Evolutionary conservation across 30 jellyfish, hydroid and myxozoan species (phyloP).

Genomic region (Pelagia noctiluca): DNA sequence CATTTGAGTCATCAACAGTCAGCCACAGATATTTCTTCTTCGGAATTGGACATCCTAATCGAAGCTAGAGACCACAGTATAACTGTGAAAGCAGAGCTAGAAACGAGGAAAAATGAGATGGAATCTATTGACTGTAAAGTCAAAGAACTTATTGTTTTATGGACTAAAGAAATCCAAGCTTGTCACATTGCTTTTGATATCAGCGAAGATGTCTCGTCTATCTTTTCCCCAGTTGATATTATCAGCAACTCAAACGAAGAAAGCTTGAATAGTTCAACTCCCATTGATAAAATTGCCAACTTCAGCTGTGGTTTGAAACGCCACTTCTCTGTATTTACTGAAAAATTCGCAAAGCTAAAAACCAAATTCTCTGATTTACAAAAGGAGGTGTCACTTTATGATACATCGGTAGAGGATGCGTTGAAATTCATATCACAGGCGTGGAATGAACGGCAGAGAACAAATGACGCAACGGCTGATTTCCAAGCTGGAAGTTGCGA

Average conservation of each 20-base stretch:
- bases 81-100: slow-evolving; percentile 36
- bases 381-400: background rate
- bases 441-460: slow-evolving; percentile 9
- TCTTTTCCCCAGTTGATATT: too few relatives aligned
- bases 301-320: background rate
- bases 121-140: background rate
- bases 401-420: background rate
- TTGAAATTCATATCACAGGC: background rate
- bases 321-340: background rate
- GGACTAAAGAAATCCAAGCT: background rate
- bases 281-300: background rate
- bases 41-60: slow-evolving; percentile 55
- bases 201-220: too few relatives aligned
- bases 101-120: background rate
- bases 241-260: background rate
- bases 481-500: slow-evolving; percentile 24
- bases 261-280: background rate
- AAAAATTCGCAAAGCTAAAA: background rate
- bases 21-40: slow-evolving; percentile 59
- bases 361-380: background rate
- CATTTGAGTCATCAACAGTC: slow-evolving; percentile 56
- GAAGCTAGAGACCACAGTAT: slow-evolving; percentile 52
- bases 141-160: background rate
- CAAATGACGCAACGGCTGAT: background rate
- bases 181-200: too few relatives aligned